Base-by-base conservation (phyloP, 2,113 vertebrate genomes). In the Petrocephalus microphthalmus region DNA sequence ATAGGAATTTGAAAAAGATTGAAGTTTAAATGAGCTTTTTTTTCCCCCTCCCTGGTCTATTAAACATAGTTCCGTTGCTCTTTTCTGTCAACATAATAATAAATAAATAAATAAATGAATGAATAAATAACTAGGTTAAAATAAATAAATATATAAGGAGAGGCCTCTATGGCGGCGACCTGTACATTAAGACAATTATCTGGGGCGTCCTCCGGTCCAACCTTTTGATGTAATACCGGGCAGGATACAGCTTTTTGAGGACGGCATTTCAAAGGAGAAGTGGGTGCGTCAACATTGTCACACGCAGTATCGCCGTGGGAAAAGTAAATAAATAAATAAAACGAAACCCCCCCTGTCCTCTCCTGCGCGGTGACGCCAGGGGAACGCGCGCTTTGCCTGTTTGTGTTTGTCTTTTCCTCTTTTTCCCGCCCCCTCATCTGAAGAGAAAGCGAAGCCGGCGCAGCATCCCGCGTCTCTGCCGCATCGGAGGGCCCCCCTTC, bases 1-100 rank as follows among this genome's bases (percentile, higher is more conserved):
- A 91, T 91, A 84, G 88, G 85, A 91, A 91, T 82, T 87, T 87
- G 71, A 87, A 87, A 83, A 87, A 87, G 89, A 89, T 87, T 89
- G 86, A 84, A 84, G 89, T 84, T 89, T 78, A 89, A 89, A 89
- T 87, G 78, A 89, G 89, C 86, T 84, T 86, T 89, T 89, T 89
- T 87, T 71, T 64, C 11, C 8, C 10, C 86, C 64, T 49, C 86
- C 47, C 13, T 19, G 54, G 74, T 87, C 53, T 89, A 83, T 87
- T 87, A 81, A 84, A 87, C 47, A 53, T 45, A 87, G 86, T 71
- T 60, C 54, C 86, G 42, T 56, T 84, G 56, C 86, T 83, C 81
- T 84, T 87, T 81, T 87, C 85, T 87, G 89, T 84, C 86, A 89
- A 84, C 71, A 67, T 54, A 84, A 71, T 84, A 84, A 74, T 74